These are phyloP conservation scores for Aythya baeri DNA, from an alignment of 2,113 vertebrate species.

Conservation along the genomic window DNA sequence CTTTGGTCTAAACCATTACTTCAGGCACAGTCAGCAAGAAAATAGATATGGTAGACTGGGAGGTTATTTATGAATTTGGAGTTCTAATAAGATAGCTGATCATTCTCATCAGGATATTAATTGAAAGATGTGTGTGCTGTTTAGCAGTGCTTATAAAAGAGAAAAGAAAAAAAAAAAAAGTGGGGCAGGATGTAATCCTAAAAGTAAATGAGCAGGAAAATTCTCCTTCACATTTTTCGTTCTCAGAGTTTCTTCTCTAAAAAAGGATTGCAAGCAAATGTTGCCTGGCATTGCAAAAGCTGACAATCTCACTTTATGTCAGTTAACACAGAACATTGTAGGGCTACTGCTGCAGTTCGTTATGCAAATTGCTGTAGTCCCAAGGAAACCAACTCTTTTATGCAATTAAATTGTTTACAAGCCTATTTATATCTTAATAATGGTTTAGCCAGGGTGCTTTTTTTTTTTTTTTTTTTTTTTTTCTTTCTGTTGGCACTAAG, in stretches of 20 bases:
- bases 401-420: constrained; percentile 63
- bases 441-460: not conserved
- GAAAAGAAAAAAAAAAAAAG: not conserved
- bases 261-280: not conserved
- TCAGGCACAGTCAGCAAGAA: not conserved
- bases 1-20: not conserved
- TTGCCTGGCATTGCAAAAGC: not conserved
- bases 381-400: constrained; percentile 58
- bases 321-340: not conserved
- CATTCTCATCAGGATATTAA: not conserved
- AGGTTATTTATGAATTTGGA: not conserved
- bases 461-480: not conserved
- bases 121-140: not conserved
- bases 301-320: not conserved
- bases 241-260: not conserved
- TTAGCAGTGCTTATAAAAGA: not conserved
- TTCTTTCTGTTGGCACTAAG: constrained; percentile 8
- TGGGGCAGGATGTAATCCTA: not conserved
- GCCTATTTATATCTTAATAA: constrained; percentile 64
- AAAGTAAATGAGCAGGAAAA: not conserved
- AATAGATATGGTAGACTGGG: not conserved
- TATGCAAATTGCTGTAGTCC: constrained; percentile 55
- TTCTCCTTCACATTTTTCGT: not conserved
- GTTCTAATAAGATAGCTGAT: not conserved
- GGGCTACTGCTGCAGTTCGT: constrained; percentile 28